Conservation (phyloP, 2,797 vertebrate species). For the Dryobates pubescens region DNA sequence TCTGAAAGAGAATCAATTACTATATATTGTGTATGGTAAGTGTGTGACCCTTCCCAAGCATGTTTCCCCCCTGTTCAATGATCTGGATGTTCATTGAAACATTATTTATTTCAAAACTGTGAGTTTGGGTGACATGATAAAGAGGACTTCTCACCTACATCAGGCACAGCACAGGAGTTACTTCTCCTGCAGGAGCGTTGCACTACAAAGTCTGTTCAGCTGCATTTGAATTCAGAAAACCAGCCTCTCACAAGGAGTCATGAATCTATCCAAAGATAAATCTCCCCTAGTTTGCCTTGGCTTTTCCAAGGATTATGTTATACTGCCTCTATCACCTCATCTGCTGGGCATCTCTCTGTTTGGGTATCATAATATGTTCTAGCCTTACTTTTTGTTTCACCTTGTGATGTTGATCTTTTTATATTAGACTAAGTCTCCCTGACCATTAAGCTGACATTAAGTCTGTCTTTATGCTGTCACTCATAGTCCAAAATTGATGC, state of each 20-base stretch:
- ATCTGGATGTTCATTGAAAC: not conserved
- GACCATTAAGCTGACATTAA: not conserved
- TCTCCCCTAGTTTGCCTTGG: not conserved
- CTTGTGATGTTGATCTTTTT: not conserved
- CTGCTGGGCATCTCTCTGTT: not conserved
- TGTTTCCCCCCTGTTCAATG: not conserved
- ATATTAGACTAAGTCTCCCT: not conserved
- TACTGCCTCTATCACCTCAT: not conserved
- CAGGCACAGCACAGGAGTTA: not conserved
- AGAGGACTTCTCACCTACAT: not conserved
- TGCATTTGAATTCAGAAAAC: not conserved
- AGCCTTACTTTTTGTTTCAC: not conserved
- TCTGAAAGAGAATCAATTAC: not conserved
- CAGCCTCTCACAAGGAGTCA: not conserved
- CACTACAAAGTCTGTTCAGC: not conserved
- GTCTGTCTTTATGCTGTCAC: not conserved
- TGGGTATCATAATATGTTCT: not conserved
- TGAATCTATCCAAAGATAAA: accelerated
- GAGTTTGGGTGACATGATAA: not conserved
- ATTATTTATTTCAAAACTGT: not conserved
- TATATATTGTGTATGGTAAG: not conserved
- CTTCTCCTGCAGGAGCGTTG: not conserved
- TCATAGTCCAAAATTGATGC: not conserved
- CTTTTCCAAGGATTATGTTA: not conserved
- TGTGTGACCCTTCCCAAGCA: not conserved